Base-by-base conservation (phyloP, 2,113 vertebrate species). In the Misgurnus anguillicaudatus region DNA sequence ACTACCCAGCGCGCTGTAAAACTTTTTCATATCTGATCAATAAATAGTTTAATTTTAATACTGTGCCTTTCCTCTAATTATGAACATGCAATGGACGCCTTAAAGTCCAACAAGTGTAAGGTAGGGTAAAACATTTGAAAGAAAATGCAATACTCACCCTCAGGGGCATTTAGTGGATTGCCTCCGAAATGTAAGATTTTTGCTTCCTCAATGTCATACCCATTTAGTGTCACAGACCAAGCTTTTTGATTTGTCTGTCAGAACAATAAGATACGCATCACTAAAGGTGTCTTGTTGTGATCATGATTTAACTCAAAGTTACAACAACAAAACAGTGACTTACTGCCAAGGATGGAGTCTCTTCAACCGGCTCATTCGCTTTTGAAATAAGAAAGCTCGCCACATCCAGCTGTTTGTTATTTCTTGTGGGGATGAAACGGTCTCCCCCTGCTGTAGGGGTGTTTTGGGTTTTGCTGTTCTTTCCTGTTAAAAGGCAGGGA, bases 101-200 rank as follows among this genome's bases (percentile, higher is more conserved):
- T n/a, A n/a, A n/a, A n/a, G n/a, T n/a, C n/a, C n/a, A n/a, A n/a
- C n/a, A n/a, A n/a, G 42, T 45, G 42, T 45, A 9, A 7, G 7
- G 42, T 10, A 5, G 42, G 10, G 10, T 7, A 45, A 45, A 45
- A 7, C 1, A 8, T 45, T 57, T 57, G 7, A 57, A 57, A 19
- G n/a, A 2, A 16, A 55, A n/a, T 57, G 53, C 11, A 51, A 51
- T 4, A 13, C 17, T 61, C 89, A 98, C 97, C 97, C 90, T 99
- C 96, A 3, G 96, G 95, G 45, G 95, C 97, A 14, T 96, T 96
- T 39, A 96, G 90, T 10, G 96, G 95, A 79, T 97, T 97, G 31
- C 95, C 97, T 85, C 95, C 95, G 9, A 98, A 92, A 21, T 96
- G 93, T 31, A 99, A 90, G 82, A 99, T 97, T 90, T 98, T 98